Evolutionary conservation across 2,888 invertebrate genomes (phyloP).

Genomic region (Drosophila ochracea): DNA sequence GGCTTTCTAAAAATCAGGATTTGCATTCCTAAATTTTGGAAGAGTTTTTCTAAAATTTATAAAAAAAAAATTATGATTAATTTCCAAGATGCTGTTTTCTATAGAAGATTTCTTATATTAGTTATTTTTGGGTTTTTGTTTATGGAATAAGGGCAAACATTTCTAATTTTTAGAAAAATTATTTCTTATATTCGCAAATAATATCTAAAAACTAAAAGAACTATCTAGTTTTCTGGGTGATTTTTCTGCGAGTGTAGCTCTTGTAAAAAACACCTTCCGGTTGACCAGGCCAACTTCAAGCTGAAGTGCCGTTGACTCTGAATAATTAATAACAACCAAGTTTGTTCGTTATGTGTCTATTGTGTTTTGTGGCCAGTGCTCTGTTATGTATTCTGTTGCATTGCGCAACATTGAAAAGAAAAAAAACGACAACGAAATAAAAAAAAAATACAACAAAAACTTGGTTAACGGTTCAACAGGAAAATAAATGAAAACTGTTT

Average conservation of each 20-base stretch:
- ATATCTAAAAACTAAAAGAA: neutral
- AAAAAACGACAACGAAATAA: constrained; percentile 7
- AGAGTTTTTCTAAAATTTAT: neutral
- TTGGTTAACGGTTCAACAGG: constrained; percentile 44
- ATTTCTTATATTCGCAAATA: neutral
- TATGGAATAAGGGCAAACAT: neutral
- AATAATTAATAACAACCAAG: constrained; percentile 68
- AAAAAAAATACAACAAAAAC: constrained; percentile 34
- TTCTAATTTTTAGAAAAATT: neutral
- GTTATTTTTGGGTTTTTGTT: no score
- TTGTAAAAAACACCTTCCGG: constrained; percentile 54
- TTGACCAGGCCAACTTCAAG: constrained; percentile 50
- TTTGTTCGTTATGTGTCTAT: constrained; percentile 62
- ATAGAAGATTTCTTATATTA: no score
- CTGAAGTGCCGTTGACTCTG: constrained; percentile 63
- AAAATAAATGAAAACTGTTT: constrained; percentile 27
- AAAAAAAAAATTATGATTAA: neutral
- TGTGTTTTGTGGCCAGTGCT: constrained; percentile 54
- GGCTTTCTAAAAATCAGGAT: neutral
- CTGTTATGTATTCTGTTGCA: constrained; percentile 74
- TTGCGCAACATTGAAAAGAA: constrained; percentile 55
- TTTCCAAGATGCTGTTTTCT: no score
- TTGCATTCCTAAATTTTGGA: neutral
- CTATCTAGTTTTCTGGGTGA: neutral
- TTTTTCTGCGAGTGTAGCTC: neutral